These are phyloP conservation scores for Callithrix jacchus DNA, from an alignment of 2,113 vertebrate species.

Conservation along the genomic window DNA sequence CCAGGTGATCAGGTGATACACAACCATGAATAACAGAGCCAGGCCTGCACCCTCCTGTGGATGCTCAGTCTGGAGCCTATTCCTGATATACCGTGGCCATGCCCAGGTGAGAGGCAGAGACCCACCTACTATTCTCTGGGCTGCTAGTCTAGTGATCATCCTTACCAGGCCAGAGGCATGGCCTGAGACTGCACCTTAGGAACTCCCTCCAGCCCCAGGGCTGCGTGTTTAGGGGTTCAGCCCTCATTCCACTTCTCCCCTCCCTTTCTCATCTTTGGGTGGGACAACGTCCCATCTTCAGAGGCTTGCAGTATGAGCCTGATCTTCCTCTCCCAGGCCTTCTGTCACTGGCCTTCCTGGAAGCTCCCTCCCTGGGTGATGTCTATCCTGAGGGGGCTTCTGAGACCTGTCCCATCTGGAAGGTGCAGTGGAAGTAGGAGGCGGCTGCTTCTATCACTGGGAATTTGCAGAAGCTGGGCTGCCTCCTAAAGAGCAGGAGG, in stretches of 20 bases:
- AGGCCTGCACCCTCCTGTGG: not conserved
- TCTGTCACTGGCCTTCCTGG: not conserved
- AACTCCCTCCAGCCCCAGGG: not conserved
- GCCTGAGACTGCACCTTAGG: fast-evolving
- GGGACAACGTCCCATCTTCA: not conserved
- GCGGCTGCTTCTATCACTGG: not conserved
- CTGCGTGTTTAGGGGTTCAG: not conserved
- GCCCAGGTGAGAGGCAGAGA: not conserved
- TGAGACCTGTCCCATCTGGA: not conserved
- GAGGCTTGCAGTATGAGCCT: not conserved
- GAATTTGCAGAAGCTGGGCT: not conserved
- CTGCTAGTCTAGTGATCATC: not conserved
- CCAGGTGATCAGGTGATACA: not conserved
- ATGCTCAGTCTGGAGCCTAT: not conserved
- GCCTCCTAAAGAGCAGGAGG: not conserved
- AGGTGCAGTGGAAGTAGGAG: not conserved
- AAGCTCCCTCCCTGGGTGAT: not conserved
- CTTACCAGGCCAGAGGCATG: not conserved
- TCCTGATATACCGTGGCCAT: not conserved
- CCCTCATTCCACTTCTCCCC: not conserved
- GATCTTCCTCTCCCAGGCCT: not conserved
- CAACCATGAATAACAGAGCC: not conserved
- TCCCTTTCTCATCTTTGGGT: not conserved
- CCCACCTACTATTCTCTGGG: not conserved
- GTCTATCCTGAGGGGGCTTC: not conserved